Percentiles rank a stretch among this genome's conserved stretches.
Evolutionary conservation across 2,888 invertebrate genomes (phyloP).

Genomic region (Frankliniella intonsa): DNA sequence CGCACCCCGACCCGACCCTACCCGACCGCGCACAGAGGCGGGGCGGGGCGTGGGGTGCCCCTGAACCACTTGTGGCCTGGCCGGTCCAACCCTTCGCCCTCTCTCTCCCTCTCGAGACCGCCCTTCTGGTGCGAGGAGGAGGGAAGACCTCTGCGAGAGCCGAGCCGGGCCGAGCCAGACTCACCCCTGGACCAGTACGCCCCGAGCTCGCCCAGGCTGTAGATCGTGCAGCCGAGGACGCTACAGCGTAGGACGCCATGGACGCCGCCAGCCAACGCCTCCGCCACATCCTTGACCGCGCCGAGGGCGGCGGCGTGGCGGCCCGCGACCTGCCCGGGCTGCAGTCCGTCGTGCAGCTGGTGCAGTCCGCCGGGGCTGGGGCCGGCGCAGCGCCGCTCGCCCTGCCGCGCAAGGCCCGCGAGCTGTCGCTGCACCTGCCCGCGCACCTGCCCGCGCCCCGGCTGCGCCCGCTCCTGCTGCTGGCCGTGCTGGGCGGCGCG

Average conservation of each 20-base stretch:
- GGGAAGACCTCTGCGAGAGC: too few relatives aligned
- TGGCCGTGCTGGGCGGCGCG: not conserved
- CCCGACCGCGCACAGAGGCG: constrained; percentile 29
- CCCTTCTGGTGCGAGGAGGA: too few relatives aligned
- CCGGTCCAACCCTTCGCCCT: constrained; percentile 32
- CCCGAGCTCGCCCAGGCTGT: too few relatives aligned
- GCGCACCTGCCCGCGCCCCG: not conserved
- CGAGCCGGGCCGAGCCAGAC: too few relatives aligned
- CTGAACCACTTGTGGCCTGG: constrained; percentile 31
- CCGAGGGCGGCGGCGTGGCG: not conserved
- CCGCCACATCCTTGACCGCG: not conserved
- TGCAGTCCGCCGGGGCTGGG: not conserved
- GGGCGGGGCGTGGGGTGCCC: constrained; percentile 30
- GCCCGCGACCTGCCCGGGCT: not conserved
- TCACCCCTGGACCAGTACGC: too few relatives aligned
- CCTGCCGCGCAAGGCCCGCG: too few relatives aligned
- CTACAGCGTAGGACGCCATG: not conserved
- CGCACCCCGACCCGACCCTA: too few relatives aligned
- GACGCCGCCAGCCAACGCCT: not conserved
- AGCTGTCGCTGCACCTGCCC: not conserved
- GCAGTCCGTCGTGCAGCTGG: not conserved
- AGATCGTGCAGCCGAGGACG: too few relatives aligned
- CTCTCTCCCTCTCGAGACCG: not conserved
- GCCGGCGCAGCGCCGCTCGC: not conserved
- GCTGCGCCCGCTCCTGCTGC: not conserved